These are phyloP conservation scores for Chamaetylas fuelleborni DNA, from an alignment of 2,113 vertebrate species.

Conservation along the genomic window DNA sequence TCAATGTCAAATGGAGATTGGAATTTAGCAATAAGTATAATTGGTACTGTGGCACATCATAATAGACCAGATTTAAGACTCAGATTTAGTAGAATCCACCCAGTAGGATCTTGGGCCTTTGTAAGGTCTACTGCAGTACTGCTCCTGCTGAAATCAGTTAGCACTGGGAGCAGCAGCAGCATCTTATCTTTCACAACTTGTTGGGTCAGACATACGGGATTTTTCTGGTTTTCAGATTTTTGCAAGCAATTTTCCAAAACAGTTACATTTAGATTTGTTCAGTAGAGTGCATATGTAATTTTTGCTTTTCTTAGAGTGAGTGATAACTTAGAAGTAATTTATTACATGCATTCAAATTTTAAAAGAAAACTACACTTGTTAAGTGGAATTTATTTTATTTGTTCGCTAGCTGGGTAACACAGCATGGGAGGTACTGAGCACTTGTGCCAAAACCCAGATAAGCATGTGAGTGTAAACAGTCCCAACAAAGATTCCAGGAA, in stretches of 20 bases:
- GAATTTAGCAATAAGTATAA: not conserved
- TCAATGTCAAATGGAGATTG: not conserved
- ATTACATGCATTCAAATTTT: not conserved
- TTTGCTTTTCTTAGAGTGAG: not conserved
- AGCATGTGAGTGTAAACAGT: not conserved
- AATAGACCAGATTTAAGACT: not conserved
- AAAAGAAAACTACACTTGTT: not conserved
- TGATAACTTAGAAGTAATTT: not conserved
- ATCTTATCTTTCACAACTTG: not conserved
- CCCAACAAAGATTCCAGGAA: not conserved
- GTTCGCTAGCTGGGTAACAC: not conserved
- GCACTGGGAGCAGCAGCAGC: rapidly evolving
- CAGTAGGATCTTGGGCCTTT: not conserved
- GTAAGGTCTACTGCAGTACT: not conserved
- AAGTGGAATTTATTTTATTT: not conserved
- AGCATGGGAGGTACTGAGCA: not conserved
- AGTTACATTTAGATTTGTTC: not conserved
- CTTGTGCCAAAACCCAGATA: not conserved
- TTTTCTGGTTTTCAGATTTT: not conserved
- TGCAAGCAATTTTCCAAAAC: not conserved
- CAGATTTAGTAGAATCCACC: not conserved
- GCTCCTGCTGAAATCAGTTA: not conserved
- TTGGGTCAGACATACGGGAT: not conserved
- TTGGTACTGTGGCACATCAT: not conserved
- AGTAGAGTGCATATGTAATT: not conserved